phyloP scores from a whole-genome alignment of 2,797 vertebrate genomes.

The Threskiornis aethiopicus region DNA sequence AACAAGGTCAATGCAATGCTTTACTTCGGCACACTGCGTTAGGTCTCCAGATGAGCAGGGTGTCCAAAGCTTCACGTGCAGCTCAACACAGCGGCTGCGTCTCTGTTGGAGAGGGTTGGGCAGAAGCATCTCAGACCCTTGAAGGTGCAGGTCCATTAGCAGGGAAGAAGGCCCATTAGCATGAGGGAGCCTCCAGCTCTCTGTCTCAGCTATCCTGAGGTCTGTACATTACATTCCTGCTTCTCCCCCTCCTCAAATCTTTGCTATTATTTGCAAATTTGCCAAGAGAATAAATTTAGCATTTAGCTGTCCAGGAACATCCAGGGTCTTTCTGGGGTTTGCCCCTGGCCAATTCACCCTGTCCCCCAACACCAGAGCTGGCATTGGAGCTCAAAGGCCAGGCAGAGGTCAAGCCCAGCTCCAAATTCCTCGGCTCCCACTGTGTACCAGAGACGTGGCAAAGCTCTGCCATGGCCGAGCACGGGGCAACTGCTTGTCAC shows the following conservation, averaged over 20 bases:
- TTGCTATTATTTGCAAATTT: background rate
- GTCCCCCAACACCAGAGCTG: background rate
- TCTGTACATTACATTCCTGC: background rate
- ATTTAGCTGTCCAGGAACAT: background rate
- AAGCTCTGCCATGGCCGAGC: background rate
- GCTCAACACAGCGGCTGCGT: background rate
- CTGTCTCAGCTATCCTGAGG: background rate
- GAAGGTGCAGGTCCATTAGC: background rate
- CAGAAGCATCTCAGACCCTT: background rate
- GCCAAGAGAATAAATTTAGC: background rate
- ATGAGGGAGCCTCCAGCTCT: background rate
- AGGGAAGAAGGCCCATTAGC: background rate
- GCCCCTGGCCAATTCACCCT: too few species aligned
- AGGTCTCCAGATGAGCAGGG: background rate
- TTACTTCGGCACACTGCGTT: background rate
- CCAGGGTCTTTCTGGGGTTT: background rate
- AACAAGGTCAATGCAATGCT: background rate
- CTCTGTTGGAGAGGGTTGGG: background rate
- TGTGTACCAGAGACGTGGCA: rapidly evolving
- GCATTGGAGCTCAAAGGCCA: background rate
- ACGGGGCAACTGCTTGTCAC: background rate
- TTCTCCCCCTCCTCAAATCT: background rate
- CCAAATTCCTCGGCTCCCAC: rapidly evolving
- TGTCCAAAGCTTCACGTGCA: rapidly evolving
- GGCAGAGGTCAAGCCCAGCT: background rate